phyloP scores from a whole-genome alignment of 2,888 invertebrate species.

The Ichneumoninae sp. region DNA sequence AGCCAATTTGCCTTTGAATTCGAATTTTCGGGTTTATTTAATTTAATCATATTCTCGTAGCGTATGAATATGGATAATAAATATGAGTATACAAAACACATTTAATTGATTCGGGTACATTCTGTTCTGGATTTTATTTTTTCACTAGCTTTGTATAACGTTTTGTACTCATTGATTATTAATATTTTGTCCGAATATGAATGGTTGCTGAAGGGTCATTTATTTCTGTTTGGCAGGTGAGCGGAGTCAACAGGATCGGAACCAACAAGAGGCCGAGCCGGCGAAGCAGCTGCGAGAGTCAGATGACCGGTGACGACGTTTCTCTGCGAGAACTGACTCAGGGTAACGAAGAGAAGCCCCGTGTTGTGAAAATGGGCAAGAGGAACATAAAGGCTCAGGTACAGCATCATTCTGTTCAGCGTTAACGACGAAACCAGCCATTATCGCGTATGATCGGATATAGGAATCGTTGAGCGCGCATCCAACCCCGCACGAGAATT shows the following conservation, averaged over 20 bases:
- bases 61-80: background rate
- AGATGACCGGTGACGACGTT: conserved; percentile 82
- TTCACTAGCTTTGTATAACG: background rate
- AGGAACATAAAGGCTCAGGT: conserved; percentile 94
- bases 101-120: background rate
- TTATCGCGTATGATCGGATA: background rate
- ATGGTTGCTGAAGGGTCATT: background rate
- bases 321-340: conserved; percentile 84
- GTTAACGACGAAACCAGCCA: background rate
- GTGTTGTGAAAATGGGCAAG: conserved; percentile 91
- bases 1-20: too few relatives aligned
- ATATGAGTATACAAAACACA: background rate
- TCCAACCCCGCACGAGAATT: background rate
- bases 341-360: conserved; percentile 84
- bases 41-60: too few relatives aligned
- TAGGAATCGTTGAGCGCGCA: background rate
- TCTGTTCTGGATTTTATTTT: background rate
- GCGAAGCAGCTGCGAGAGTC: conserved; percentile 85
- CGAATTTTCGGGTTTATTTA: too few relatives aligned
- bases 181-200: background rate
- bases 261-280: conserved; percentile 83
- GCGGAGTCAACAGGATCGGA: conserved; percentile 78
- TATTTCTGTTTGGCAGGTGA: conserved; percentile 72
- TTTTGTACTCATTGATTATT: background rate
- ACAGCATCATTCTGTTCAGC: conserved; percentile 32